Percentiles rank a stretch among this genome's conserved stretches.
phyloP scores from a whole-genome alignment of 2,888 invertebrate genomes.

The Lacanobia oleracea region DNA sequence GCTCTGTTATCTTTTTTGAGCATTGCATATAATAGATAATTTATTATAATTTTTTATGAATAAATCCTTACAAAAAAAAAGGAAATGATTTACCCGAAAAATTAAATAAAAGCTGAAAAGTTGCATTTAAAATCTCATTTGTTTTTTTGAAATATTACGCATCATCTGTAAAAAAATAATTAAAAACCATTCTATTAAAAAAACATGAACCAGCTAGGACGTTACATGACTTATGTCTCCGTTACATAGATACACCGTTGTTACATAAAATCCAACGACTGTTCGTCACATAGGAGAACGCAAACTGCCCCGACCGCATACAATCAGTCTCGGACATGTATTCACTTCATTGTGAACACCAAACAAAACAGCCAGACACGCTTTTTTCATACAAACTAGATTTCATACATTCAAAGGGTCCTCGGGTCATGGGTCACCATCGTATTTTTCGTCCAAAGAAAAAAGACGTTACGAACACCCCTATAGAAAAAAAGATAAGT shows the following conservation, averaged over 20 bases:
- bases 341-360: slow-evolving; percentile 76
- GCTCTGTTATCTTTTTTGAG: background rate
- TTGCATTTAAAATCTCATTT: background rate
- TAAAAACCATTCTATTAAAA: background rate
- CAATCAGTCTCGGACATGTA: slow-evolving; percentile 78
- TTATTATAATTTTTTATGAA: too few relatives aligned
- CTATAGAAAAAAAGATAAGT: slow-evolving; percentile 79
- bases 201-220: background rate
- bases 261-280: slow-evolving; percentile 41
- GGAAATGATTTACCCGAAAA: too few relatives aligned
- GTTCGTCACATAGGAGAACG: slow-evolving; percentile 46
- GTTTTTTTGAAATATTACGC: background rate
- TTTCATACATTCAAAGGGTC: slow-evolving; percentile 85
- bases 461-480: slow-evolving; percentile 87
- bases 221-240: background rate
- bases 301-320: slow-evolving; percentile 78
- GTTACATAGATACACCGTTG: background rate
- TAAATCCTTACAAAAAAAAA: too few relatives aligned
- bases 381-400: slow-evolving; percentile 88
- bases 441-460: slow-evolving; percentile 86
- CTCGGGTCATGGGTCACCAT: slow-evolving; percentile 86
- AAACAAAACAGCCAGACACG: slow-evolving; percentile 80
- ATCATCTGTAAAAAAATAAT: background rate
- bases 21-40: too few relatives aligned
- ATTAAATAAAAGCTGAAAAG: background rate